phyloP scores from a whole-genome alignment of 2,113 vertebrate species.

The Leiothrix lutea region DNA sequence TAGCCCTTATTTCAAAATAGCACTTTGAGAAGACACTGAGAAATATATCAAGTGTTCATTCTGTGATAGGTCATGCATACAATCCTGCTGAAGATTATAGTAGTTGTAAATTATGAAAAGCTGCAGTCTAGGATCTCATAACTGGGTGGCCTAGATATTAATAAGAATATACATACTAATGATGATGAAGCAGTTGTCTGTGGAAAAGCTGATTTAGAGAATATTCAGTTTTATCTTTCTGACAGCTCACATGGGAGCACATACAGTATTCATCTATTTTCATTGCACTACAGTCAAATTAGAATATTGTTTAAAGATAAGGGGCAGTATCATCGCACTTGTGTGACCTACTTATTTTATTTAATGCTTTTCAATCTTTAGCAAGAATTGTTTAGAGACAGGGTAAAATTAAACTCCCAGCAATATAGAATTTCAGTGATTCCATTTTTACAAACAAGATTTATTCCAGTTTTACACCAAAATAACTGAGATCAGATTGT shows the following conservation, averaged over 20 bases:
- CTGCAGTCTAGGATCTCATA: slow-evolving; percentile 34
- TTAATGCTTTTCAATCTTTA: slow-evolving; percentile 65
- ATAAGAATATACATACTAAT: slow-evolving; percentile 78
- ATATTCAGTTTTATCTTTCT: slow-evolving; percentile 74
- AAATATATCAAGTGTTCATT: slow-evolving; percentile 3
- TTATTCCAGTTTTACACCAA: not conserved
- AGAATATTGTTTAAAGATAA: slow-evolving; percentile 78
- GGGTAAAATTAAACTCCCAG: not conserved
- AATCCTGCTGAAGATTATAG: slow-evolving; percentile 21
- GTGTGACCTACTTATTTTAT: slow-evolving; percentile 69
- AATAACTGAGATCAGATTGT: not conserved
- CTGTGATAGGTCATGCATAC: not conserved
- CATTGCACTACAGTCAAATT: slow-evolving; percentile 57
- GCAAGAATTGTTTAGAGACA: slow-evolving; percentile 13
- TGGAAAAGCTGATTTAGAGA: slow-evolving; percentile 74
- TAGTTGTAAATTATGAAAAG: slow-evolving; percentile 50
- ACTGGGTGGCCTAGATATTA: slow-evolving; percentile 73
- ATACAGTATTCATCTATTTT: slow-evolving; percentile 52
- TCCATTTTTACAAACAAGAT: not conserved
- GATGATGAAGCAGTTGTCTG: slow-evolving; percentile 76
- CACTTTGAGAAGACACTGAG: not conserved
- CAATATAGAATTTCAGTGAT: not conserved
- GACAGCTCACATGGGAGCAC: slow-evolving; percentile 69
- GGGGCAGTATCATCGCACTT: slow-evolving; percentile 60
- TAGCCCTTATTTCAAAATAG: slow-evolving; percentile 13